These are phyloP conservation scores for Torymus auratus DNA, from an alignment of 2,888 invertebrate species.

Conservation along the genomic window DNA sequence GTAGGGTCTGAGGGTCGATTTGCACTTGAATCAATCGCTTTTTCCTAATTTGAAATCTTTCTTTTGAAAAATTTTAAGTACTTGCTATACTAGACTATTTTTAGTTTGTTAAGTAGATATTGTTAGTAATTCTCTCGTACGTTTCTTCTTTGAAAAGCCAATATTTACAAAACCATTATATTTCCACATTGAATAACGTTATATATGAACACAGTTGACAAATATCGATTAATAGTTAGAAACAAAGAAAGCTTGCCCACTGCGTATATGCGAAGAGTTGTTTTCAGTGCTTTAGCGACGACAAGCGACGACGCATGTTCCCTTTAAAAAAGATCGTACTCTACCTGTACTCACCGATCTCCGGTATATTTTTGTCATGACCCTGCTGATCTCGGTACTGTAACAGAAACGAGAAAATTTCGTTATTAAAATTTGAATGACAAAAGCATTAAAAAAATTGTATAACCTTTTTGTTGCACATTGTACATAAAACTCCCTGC, in stretches of 20 bases:
- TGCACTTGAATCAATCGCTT: no score
- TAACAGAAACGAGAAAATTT: conserved; percentile 70
- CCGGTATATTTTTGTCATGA: conserved; percentile 80
- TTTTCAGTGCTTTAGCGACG: conserved; percentile 32
- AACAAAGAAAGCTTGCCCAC: conserved; percentile 48
- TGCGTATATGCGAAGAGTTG: conserved; percentile 15
- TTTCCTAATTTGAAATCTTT: no score
- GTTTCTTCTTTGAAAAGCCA: no score
- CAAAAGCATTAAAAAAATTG: no score
- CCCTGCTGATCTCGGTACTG: conserved; percentile 80
- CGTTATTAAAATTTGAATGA: not conserved
- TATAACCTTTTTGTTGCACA: not conserved
- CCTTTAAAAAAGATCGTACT: conserved; percentile 48
- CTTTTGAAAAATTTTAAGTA: no score
- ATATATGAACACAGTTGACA: no score
- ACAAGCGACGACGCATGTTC: conserved; percentile 38
- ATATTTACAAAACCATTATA: no score
- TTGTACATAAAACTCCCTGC: not conserved
- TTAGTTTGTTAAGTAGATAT: no score
- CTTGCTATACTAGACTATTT: no score
- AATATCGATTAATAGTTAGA: conserved; percentile 1
- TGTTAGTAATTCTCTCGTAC: no score
- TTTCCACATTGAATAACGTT: no score
- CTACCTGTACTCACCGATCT: conserved; percentile 78
- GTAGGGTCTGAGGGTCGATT: no score